phyloP scores from a whole-genome alignment of 2,888 invertebrate genomes.

The Pseudanteris insignis region DNA sequence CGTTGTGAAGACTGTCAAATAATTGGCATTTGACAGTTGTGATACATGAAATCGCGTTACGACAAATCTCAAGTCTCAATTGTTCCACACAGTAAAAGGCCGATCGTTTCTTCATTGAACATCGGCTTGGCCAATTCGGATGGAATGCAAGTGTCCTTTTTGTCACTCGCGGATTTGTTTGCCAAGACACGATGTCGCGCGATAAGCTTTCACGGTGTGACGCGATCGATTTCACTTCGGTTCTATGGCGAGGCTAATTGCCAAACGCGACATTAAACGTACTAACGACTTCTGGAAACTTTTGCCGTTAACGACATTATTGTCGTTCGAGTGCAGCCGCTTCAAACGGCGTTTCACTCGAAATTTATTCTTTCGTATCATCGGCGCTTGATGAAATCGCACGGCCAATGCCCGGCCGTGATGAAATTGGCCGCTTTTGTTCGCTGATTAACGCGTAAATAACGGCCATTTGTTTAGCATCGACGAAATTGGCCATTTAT shows the following conservation, averaged over 20 bases:
- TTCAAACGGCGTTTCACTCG: slow-evolving; percentile 24
- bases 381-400: slow-evolving; percentile 3
- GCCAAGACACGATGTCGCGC: slow-evolving; percentile 14
- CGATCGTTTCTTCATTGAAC: too few species aligned
- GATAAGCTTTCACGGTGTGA: slow-evolving; percentile 37
- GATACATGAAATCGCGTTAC: too few species aligned
- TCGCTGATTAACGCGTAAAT: background rate
- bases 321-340: slow-evolving; percentile 20
- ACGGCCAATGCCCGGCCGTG: background rate
- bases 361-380: slow-evolving; percentile 2
- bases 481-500: background rate
- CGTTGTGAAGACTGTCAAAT: too few species aligned
- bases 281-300: slow-evolving; percentile 41
- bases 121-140: slow-evolving; percentile 10
- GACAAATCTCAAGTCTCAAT: too few species aligned
- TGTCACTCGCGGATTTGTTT: slow-evolving; percentile 17
- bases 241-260: slow-evolving; percentile 33
- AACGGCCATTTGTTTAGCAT: background rate
- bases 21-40: too few species aligned
- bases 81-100: too few species aligned
- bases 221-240: slow-evolving; percentile 40
- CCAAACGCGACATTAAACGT: slow-evolving; percentile 42
- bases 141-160: slow-evolving; percentile 19
- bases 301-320: slow-evolving; percentile 28
- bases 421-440: slow-evolving; percentile 1